Conservation (phyloP, 2,113 vertebrate species). For the Oryzias melastigma region DNA sequence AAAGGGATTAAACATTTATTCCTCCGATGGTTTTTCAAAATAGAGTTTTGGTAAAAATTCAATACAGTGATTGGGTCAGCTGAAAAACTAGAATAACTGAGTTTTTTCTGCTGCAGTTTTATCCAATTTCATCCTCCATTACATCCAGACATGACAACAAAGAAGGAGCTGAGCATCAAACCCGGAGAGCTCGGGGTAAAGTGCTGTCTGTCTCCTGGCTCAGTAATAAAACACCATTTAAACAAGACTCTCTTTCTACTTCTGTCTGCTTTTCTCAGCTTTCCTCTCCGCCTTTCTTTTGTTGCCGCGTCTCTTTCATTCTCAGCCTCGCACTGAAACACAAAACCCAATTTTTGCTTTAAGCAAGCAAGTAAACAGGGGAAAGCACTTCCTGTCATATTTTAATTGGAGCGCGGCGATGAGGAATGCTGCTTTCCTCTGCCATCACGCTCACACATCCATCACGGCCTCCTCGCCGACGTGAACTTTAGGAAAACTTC, state of each 20-base stretch:
- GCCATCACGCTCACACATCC: conserved; percentile 52
- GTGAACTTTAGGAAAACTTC: conserved; percentile 50
- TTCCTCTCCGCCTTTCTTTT: neutral
- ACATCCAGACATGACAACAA: conserved; percentile 10
- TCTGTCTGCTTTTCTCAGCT: conserved; percentile 6
- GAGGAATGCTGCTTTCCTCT: conserved; percentile 46
- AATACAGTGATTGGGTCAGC: no score
- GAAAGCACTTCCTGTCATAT: conserved; percentile 41
- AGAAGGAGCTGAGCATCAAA: conserved; percentile 29
- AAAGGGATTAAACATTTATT: no score
- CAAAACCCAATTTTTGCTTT: conserved; percentile 5
- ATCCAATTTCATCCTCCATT: conserved; percentile 1
- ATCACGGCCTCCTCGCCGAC: conserved; percentile 46
- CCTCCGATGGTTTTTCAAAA: no score
- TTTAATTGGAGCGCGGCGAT: conserved; percentile 61
- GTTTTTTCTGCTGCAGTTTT: no score
- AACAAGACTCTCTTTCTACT: conserved; percentile 5
- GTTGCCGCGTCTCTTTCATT: conserved; percentile 13
- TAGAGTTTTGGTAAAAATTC: no score
- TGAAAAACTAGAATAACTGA: no score
- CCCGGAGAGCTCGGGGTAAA: neutral
- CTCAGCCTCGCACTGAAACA: conserved; percentile 8
- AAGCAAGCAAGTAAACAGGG: conserved; percentile 29
- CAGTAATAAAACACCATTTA: conserved; percentile 9
- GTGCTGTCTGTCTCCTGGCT: conserved; percentile 20